phyloP scores from a whole-genome alignment of 2,888 invertebrate genomes.

The Villa cingulata region DNA sequence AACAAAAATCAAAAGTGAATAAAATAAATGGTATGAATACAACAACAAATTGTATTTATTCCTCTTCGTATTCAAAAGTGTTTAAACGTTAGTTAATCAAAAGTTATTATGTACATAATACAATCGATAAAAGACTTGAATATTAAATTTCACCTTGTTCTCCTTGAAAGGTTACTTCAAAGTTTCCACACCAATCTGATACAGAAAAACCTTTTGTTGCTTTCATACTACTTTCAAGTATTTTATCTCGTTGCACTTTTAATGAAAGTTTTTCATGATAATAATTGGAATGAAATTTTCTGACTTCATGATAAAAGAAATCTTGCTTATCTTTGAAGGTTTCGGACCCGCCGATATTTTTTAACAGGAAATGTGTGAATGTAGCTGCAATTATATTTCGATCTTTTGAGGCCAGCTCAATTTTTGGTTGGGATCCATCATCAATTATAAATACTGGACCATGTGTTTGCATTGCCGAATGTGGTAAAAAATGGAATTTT shows the following conservation, averaged over 20 bases:
- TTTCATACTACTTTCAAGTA: constrained; percentile 72
- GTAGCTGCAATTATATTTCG: constrained; percentile 86
- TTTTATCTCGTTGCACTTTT: constrained; percentile 66
- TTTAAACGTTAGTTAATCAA: too few relatives aligned
- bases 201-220: constrained; percentile 70
- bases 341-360: constrained; percentile 91
- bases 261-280: constrained; percentile 74
- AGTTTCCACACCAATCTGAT: constrained; percentile 90
- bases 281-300: constrained; percentile 75
- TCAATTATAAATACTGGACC: constrained; percentile 66
- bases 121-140: too few relatives aligned
- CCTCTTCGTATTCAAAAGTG: too few relatives aligned
- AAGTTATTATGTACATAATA: too few relatives aligned
- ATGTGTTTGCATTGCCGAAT: constrained; percentile 34
- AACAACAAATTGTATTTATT: too few relatives aligned
- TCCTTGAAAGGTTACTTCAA: constrained; percentile 85
- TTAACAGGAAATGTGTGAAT: constrained; percentile 77
- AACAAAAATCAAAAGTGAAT: neutral
- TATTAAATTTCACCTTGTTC: constrained; percentile 92
- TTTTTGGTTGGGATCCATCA: constrained; percentile 79
- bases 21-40: too few relatives aligned
- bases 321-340: constrained; percentile 76
- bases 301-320: constrained; percentile 67
- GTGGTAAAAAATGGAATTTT: constrained; percentile 57
- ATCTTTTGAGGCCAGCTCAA: constrained; percentile 69